Percentiles rank a stretch among this genome's conserved stretches.
phyloP scores from a whole-genome alignment of 2,113 vertebrate species.

The Pygoscelis antarcticus region DNA sequence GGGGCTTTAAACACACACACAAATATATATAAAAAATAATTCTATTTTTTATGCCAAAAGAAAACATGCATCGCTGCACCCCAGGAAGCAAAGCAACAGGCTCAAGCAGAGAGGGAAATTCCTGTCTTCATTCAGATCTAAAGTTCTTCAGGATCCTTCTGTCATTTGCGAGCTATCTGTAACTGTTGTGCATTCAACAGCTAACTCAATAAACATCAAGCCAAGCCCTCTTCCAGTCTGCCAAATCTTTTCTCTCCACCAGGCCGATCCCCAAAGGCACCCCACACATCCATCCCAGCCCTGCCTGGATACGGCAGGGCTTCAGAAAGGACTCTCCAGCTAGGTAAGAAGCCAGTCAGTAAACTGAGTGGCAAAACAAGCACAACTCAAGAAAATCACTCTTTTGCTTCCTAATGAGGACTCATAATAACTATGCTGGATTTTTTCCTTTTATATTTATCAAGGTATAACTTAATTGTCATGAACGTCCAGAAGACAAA shows the following conservation, averaged over 20 bases:
- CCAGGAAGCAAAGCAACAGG: neutral
- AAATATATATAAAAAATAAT: rapidly evolving
- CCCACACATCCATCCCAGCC: neutral
- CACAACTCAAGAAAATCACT: constrained; percentile 51
- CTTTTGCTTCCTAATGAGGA: constrained; percentile 63
- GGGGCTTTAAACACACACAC: rapidly evolving
- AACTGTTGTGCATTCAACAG: neutral
- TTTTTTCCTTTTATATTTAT: constrained; percentile 49
- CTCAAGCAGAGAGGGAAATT: neutral
- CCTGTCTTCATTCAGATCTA: neutral
- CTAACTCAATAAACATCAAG: neutral
- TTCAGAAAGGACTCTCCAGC: neutral
- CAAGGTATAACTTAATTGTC: constrained; percentile 70
- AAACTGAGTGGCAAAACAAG: constrained; percentile 61
- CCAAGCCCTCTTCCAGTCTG: neutral
- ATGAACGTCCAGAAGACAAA: constrained; percentile 26
- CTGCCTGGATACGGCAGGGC: neutral
- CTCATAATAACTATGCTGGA: constrained; percentile 31
- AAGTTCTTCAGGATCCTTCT: neutral
- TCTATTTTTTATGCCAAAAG: neutral
- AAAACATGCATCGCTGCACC: neutral
- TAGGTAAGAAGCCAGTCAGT: constrained; percentile 25
- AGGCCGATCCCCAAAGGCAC: neutral
- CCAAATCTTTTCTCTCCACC: neutral
- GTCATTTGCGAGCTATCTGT: neutral